Base-by-base conservation (phyloP, 1,140 invertebrate species). In the Cherax destructor region DNA sequence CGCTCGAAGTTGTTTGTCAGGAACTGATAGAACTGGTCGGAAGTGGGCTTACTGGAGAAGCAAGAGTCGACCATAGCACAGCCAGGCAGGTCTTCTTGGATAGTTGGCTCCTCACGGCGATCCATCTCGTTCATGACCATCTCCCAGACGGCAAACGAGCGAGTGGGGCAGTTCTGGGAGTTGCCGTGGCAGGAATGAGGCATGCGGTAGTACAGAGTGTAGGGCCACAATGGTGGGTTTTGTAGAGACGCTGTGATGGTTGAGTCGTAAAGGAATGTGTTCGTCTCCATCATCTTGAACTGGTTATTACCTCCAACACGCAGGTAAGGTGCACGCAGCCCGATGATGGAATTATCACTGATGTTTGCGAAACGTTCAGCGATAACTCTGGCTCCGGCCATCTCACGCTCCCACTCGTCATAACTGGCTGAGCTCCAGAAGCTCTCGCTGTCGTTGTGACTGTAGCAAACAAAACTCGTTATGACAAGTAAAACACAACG, bases 41-140 rank as follows among this genome's bases (percentile, higher is more conserved):
- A 98, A 52, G 97, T 97, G 16, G 98, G 95, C 93, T 99, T 98
- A 94, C 98, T 99, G 88, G 97, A 98, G 88, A 93, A 93, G 95
- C 98, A 99, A 47, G 97, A 98, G 94, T 99, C 98, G 2, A 99
- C 98, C 98, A 99, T 99, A 93, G 98, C 98, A 94, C 98, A 99
- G 76, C 98, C 98, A 4, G 98, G 97, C 4, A 99, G 95, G 93
- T 98, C 97, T 94, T 99, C 98, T 94, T 99, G 98, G 94, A 98
- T 98, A 92, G 95, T 96, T 0, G 98, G 98, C 94, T 99, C 98
- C 94, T 99, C 98, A 91, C 98, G 96, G 91, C 98, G 96, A 95
- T 99, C 98, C 93, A 99, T 95, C 94, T 99, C 98, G 94, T 99
- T 99, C 97, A 99, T 98, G n/a, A 99, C 98, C 97, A 99, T 98